Base-by-base conservation (phyloP, 2,888 invertebrate species). In the Ophion ventricosus region DNA sequence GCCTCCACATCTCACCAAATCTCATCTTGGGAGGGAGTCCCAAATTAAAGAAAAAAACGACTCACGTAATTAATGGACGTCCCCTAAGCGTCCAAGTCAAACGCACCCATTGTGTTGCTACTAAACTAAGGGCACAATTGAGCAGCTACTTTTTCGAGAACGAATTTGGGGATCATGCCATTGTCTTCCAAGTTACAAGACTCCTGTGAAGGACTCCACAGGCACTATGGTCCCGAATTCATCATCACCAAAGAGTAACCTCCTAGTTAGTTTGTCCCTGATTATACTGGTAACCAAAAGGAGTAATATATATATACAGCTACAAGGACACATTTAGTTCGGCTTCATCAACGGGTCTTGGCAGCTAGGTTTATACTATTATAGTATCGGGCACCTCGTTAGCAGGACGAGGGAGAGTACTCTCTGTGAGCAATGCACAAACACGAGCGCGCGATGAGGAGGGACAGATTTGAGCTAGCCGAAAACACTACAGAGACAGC, bases 381-480 rank as follows among this genome's bases (percentile, higher is more conserved):
- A 88, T 88, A 88, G 89, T 88, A 87, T 87, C 85, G 83, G 84
- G 82, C 86, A 84, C 88, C 91, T 92, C 91, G 91, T 92, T 92
- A 92, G 90, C 87, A 86, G 86, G 87, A 90, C 17, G 17, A 88
- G 86, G 86, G 89, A 89, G 87, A 87, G 88, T 86, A 86, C 64
- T 66, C 67, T 63, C 49, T 49, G 49, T 17, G 17, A 49, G 77
- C 43, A n/a, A 63, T 54, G 29, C 40, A 70, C 4, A 54, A 20
- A 23, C 35, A 17, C 20, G 1, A 59, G 23, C 23, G 23, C 2
- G 57, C 2, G 20, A 57, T 5, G 57, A 20, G 3, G 23, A 57
- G 35, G 35, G 35, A 4, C 35, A 7, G 35, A 35, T 35, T 35
- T 8, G 35, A 54, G n/a, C n/a, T 54, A 54, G 35, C 7, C n/a